These are phyloP conservation scores for Cavia aperea DNA, from an alignment of 2,113 vertebrate species.

Conservation along the genomic window DNA sequence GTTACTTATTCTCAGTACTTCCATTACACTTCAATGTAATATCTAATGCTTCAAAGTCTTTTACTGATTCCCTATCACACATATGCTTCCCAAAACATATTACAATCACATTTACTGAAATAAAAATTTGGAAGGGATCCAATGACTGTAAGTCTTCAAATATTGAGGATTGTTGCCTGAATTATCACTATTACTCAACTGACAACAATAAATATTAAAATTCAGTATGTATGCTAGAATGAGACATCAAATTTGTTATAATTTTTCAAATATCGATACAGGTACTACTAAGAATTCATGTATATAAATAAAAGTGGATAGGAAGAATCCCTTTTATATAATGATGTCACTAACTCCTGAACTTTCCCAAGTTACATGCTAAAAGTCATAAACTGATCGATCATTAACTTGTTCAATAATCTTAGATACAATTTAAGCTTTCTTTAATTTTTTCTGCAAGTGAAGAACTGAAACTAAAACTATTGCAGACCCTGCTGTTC, in stretches of 20 bases:
- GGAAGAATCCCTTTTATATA: background rate
- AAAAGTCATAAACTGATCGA: constrained; percentile 9
- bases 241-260: constrained; percentile 5
- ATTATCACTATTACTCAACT: constrained; percentile 11
- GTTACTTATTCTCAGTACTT: background rate
- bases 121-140: background rate
- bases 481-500: background rate
- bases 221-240: background rate
- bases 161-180: background rate
- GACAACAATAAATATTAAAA: background rate
- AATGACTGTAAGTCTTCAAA: background rate
- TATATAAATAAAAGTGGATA: background rate
- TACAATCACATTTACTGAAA: background rate
- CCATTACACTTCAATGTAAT: background rate
- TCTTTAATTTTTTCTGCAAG: constrained; percentile 4
- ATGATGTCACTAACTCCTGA: background rate
- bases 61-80: background rate
- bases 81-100: constrained; percentile 28
- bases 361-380: background rate
- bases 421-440: background rate
- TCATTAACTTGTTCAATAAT: constrained; percentile 12
- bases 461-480: background rate
- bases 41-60: background rate
- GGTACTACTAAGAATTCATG: background rate
- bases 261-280: background rate